These are phyloP conservation scores for Willowsia nigromaculata DNA, from an alignment of 2,888 invertebrate species.

Conservation along the genomic window DNA sequence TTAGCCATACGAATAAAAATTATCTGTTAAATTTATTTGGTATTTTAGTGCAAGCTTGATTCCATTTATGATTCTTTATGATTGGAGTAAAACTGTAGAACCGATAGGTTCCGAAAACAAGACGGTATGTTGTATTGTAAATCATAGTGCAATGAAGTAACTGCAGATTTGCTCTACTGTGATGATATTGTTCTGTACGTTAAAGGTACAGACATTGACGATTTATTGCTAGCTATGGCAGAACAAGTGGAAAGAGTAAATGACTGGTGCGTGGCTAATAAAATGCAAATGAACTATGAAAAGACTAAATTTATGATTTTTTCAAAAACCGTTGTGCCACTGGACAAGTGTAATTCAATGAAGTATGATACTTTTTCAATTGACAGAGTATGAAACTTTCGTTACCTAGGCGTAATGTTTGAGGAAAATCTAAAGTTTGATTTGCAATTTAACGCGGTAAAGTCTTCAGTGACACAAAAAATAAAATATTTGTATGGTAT, in stretches of 20 bases:
- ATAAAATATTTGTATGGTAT: not conserved
- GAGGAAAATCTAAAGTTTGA: not conserved
- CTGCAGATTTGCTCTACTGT: slow-evolving; percentile 1
- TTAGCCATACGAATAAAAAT: too few species aligned
- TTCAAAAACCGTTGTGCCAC: not conserved
- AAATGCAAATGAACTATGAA: not conserved
- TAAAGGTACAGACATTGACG: not conserved
- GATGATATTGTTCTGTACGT: not conserved
- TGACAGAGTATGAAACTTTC: not conserved
- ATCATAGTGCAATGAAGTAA: too few species aligned
- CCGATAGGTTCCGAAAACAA: too few species aligned
- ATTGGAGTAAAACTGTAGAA: too few species aligned
- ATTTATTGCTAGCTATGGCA: not conserved
- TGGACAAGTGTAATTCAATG: not conserved
- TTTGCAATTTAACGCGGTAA: not conserved
- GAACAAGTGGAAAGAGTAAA: not conserved
- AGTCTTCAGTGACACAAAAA: not conserved
- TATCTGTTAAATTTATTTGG: too few species aligned
- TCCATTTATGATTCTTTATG: too few species aligned
- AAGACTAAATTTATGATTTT: slow-evolving; percentile 26
- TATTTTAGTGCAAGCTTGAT: too few species aligned
- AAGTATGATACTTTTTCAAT: not conserved
- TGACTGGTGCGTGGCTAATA: not conserved
- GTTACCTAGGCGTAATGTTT: not conserved
- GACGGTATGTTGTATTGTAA: too few species aligned